Percentiles rank a stretch among this genome's conserved stretches.
These are phyloP conservation scores for Myotis daubentonii DNA, from an alignment of 2,797 vertebrate genomes.

Conservation along the genomic window DNA sequence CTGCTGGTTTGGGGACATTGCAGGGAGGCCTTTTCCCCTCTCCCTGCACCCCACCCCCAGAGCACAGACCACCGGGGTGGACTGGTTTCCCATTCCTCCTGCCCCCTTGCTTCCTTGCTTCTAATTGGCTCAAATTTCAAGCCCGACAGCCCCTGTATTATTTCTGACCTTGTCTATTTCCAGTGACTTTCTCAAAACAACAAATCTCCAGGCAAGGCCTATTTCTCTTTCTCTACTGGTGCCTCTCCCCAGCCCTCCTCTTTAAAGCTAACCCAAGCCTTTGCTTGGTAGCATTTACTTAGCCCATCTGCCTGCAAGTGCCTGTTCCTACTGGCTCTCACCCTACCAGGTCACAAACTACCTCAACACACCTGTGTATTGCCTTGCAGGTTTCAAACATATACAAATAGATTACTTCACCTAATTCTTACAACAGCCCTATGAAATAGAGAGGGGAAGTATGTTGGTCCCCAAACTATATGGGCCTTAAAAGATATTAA, in stretches of 20 bases:
- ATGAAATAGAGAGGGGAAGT: neutral
- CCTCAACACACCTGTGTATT: neutral
- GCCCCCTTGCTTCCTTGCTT: neutral
- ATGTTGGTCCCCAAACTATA: neutral
- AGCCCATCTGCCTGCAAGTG: neutral
- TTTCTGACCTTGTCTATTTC: constrained; percentile 6
- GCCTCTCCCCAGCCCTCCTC: neutral
- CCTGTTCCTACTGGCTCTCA: neutral
- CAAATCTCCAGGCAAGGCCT: neutral
- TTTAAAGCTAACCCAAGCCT: neutral
- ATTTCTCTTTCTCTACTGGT: neutral
- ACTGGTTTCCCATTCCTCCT: neutral
- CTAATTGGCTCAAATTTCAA: neutral
- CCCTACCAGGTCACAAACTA: neutral
- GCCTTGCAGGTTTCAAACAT: neutral
- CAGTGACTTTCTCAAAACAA: neutral
- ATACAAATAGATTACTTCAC: neutral
- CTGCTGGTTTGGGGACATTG: neutral
- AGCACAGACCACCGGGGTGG: neutral
- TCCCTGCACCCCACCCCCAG: too few species aligned
- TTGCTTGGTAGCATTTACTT: neutral
- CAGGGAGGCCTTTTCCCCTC: neutral
- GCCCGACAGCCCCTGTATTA: neutral
- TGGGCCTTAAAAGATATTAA: neutral
- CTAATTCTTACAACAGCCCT: neutral